phyloP scores from a whole-genome alignment of 2,113 vertebrate genomes.

The Lucifuga dentata region DNA sequence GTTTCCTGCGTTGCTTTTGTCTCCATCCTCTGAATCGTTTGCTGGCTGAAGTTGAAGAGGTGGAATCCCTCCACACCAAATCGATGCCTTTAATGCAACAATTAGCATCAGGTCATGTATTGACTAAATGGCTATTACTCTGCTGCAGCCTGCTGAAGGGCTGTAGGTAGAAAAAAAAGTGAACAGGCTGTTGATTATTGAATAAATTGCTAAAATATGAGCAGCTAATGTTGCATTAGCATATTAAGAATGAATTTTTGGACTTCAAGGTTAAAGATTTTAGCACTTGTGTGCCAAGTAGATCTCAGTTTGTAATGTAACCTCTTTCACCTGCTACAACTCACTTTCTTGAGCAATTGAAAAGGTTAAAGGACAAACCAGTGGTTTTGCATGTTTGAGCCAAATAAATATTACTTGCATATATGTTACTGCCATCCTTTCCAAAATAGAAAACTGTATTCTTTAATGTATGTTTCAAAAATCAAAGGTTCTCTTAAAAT shows the following conservation, averaged over 20 bases:
- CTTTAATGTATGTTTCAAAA: too few species aligned
- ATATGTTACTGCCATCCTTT: too few species aligned
- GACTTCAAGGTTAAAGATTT: too few species aligned
- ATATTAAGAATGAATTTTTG: too few species aligned
- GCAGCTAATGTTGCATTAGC: too few species aligned
- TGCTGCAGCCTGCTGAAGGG: not conserved
- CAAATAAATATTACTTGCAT: too few species aligned
- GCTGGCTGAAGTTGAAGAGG: not conserved
- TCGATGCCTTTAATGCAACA: constrained; percentile 39
- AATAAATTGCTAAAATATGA: not conserved
- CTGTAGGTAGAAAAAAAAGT: not conserved
- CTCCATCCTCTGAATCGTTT: too few species aligned
- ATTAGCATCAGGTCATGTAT: constrained; percentile 37
- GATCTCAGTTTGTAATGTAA: constrained; percentile 12
- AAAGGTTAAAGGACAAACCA: too few species aligned
- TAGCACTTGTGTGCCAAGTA: not conserved
- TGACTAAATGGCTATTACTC: constrained; percentile 18
- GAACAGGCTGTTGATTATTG: not conserved
- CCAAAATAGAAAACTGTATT: too few species aligned
- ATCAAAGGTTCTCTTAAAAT: too few species aligned
- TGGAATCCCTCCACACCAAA: constrained; percentile 9
- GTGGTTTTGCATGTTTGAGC: too few species aligned
- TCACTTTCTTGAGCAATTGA: constrained; percentile 11
- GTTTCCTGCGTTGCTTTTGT: not conserved
- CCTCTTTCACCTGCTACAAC: constrained; percentile 33